These are phyloP conservation scores for Zaprionus ornatus DNA, from an alignment of 1,140 invertebrate genomes.

Conservation along the genomic window DNA sequence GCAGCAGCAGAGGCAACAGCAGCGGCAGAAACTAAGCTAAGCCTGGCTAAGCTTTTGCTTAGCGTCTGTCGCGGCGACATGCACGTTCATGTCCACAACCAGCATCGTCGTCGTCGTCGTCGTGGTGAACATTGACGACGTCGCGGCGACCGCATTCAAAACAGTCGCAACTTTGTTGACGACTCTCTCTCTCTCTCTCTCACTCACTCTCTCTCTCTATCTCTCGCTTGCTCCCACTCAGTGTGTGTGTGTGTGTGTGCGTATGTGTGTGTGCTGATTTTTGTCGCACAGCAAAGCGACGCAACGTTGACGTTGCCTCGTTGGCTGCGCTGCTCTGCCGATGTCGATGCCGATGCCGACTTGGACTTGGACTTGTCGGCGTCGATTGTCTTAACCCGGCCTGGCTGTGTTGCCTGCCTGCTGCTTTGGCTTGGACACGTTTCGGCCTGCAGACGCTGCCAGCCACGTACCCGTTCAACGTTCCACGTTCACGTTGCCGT, in stretches of 20 bases:
- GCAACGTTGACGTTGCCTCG: constrained; percentile 7
- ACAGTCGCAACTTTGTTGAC: constrained; percentile 51
- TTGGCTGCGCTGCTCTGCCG: constrained; percentile 14
- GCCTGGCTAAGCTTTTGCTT: constrained; percentile 54
- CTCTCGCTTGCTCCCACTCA: not conserved
- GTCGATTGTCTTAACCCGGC: constrained; percentile 61
- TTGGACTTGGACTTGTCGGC: constrained; percentile 55
- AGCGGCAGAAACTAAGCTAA: constrained; percentile 53
- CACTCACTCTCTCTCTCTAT: not conserved
- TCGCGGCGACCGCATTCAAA: constrained; percentile 6
- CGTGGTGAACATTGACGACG: constrained; percentile 24
- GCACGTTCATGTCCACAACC: constrained; percentile 14
- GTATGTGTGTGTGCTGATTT: constrained; percentile 27
- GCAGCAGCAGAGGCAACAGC: constrained; percentile 5
- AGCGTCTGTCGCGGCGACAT: constrained; percentile 2
- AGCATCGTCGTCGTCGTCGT: not conserved
- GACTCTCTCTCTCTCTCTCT: constrained; percentile 16
- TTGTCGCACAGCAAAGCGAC: constrained; percentile 43
- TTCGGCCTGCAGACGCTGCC: constrained; percentile 63
- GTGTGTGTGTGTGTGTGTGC: not conserved
- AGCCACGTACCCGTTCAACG: constrained; percentile 48
- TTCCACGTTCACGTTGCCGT: constrained; percentile 56
- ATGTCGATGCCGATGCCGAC: constrained; percentile 20
- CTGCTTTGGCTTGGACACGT: constrained; percentile 72
- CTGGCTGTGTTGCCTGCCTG: constrained; percentile 64